These are phyloP conservation scores for Cyrtorhinus lividipennis DNA, from an alignment of 1,140 invertebrate genomes.

Conservation along the genomic window DNA sequence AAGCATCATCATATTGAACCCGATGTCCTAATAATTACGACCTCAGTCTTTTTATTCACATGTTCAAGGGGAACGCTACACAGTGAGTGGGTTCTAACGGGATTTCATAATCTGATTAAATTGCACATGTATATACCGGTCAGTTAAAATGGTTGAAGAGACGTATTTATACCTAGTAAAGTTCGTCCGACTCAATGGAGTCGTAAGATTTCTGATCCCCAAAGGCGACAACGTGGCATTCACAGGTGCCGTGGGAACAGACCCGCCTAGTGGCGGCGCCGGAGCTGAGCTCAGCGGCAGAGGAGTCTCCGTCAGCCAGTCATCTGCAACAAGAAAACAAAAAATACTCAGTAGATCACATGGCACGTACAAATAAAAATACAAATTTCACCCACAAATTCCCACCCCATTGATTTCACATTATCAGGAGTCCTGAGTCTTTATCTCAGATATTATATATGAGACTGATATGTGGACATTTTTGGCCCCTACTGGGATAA, in stretches of 20 bases:
- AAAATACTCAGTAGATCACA: neutral
- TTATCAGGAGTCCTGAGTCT: neutral
- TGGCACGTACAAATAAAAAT: neutral
- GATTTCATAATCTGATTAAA: too few relatives aligned
- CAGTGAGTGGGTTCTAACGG: too few relatives aligned
- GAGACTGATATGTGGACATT: neutral
- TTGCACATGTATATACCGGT: too few relatives aligned
- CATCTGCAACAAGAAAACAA: conserved; percentile 11
- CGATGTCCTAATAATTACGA: neutral
- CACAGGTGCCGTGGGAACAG: conserved; percentile 6
- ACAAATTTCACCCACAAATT: neutral
- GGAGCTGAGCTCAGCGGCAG: conserved; percentile 15
- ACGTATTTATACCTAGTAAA: neutral
- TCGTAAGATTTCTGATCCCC: neutral
- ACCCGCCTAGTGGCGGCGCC: conserved; percentile 4
- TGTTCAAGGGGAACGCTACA: neutral
- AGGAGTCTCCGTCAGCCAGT: conserved; percentile 16
- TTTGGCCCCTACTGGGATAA: neutral
- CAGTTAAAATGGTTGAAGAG: neutral
- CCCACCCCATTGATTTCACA: too few relatives aligned
- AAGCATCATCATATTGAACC: neutral
- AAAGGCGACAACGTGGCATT: conserved; percentile 4
- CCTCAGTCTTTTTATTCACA: neutral
- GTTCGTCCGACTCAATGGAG: neutral
- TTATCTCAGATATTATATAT: neutral